phyloP scores from a whole-genome alignment of 1,140 invertebrate species.

The Medauroidea extradentata region DNA sequence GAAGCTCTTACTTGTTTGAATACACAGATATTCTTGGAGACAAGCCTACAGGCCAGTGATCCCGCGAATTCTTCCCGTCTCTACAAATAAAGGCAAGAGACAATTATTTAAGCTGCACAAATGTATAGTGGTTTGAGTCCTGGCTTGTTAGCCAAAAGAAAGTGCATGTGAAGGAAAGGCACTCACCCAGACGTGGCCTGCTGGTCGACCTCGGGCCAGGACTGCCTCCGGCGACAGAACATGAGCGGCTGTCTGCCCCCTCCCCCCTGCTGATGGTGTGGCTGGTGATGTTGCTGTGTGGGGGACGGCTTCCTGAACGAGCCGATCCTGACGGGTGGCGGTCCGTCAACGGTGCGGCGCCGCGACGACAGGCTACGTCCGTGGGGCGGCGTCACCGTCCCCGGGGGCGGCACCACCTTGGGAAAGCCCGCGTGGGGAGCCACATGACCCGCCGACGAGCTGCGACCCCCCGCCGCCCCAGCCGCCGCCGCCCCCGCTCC shows the following conservation, averaged over 20 bases:
- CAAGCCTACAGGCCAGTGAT: too few species aligned
- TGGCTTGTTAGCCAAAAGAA: too few species aligned
- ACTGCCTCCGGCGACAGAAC: constrained; percentile 68
- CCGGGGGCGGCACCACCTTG: constrained; percentile 58
- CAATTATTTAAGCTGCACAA: too few species aligned
- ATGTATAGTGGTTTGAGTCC: too few species aligned
- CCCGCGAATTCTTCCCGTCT: too few species aligned
- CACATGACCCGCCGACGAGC: background rate
- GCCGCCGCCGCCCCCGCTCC: background rate
- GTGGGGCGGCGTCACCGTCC: constrained; percentile 45
- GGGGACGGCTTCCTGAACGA: constrained; percentile 29
- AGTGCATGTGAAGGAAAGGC: too few species aligned
- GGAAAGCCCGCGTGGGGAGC: constrained; percentile 25
- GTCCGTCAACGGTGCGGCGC: constrained; percentile 39
- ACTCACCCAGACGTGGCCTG: constrained; percentile 70
- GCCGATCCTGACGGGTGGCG: constrained; percentile 21
- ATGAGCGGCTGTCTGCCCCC: constrained; percentile 39
- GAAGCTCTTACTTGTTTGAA: too few species aligned
- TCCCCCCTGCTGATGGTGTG: too few species aligned
- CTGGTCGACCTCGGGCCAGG: constrained; percentile 77
- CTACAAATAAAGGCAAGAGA: too few species aligned
- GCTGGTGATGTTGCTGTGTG: constrained; percentile 52
- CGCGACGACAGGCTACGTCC: constrained; percentile 41
- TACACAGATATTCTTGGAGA: too few species aligned
- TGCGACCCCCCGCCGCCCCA: background rate